These are phyloP conservation scores for Alligator sinensis DNA, from an alignment of 2,113 vertebrate species.

Conservation along the genomic window DNA sequence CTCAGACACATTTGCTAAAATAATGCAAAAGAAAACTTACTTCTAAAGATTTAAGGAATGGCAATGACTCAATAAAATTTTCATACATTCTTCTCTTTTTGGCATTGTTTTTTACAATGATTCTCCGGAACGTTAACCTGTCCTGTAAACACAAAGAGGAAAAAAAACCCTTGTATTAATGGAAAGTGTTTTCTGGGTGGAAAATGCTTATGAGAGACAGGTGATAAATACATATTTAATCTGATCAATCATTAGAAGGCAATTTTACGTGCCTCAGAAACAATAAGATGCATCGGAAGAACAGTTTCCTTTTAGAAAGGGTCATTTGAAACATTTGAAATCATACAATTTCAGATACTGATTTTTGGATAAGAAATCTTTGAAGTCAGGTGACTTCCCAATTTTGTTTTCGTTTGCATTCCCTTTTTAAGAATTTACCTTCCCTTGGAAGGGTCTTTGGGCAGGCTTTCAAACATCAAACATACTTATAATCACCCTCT, in stretches of 20 bases:
- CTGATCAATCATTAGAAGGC: neutral
- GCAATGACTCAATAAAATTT: conserved; percentile 96
- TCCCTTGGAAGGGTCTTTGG: neutral
- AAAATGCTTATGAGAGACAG: neutral
- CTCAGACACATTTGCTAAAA: conserved; percentile 3
- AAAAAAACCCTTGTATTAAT: conserved; percentile 30
- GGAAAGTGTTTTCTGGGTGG: neutral
- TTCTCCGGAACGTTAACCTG: conserved; percentile 91
- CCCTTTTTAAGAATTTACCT: neutral
- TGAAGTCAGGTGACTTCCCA: neutral
- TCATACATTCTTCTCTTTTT: conserved; percentile 98
- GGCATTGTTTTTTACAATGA: conserved; percentile 99
- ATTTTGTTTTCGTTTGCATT: neutral
- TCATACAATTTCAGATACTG: neutral
- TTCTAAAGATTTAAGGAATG: conserved; percentile 97
- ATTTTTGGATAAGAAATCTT: neutral
- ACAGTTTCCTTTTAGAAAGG: neutral
- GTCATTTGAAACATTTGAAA: neutral
- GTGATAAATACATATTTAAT: neutral
- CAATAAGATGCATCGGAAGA: neutral
- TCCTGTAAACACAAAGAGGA: conserved; percentile 79
- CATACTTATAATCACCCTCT: neutral
- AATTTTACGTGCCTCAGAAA: neutral
- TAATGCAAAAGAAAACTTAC: conserved; percentile 75
- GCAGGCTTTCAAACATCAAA: neutral